Base-by-base conservation (phyloP, 2,113 vertebrate species). In the Dermatemys mawii region DNA sequence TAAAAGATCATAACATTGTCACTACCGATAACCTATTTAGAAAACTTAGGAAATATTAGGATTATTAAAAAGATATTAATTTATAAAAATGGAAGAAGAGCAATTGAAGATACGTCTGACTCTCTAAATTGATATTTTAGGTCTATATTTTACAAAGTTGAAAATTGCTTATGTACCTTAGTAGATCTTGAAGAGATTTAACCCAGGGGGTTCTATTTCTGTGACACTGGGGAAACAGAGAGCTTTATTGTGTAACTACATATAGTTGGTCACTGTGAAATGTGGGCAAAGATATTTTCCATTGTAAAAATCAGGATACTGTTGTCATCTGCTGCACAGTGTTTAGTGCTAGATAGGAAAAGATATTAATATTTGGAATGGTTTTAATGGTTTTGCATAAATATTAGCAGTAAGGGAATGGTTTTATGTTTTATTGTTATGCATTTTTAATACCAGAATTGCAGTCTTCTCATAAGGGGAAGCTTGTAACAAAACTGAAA, bases 401-500 rank as follows among this genome's bases (percentile, higher is more conserved):
- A 97, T 93, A 89, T 89, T 91, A 96, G 85, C 96, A 97, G 96
- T 93, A 97, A 97, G 96, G 91, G 97, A 97, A 96, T 95, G 94
- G 92, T 41, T 96, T 95, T 96, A 89, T 95, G 60, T 91, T 95
- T 96, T 96, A 96, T 97, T 96, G 87, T 95, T 95, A 97, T 97
- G 93, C 96, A 96, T 97, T 97, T 92, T 97, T 97, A 97, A 97
- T 97, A 84, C 88, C 81, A 83, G 90, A 51, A 94, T 81, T 89
- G 81, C 27, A 95, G 91, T 96, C 90, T 94, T 90, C 91, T 91
- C 49, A 92, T 97, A 97, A 96, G 95, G 75, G 48, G 48, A 96
- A 95, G 96, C 93, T 97, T 97, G 96, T 93, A 97, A 97, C 91
- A 97, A 97, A 98, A 97, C 97, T 96, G 97, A 97, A 98, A 97